A percentile compares a stretch with the other conserved stretches of the same genome.
phyloP scores from a whole-genome alignment of 2,797 vertebrate species.

The Xenops minutus region DNA sequence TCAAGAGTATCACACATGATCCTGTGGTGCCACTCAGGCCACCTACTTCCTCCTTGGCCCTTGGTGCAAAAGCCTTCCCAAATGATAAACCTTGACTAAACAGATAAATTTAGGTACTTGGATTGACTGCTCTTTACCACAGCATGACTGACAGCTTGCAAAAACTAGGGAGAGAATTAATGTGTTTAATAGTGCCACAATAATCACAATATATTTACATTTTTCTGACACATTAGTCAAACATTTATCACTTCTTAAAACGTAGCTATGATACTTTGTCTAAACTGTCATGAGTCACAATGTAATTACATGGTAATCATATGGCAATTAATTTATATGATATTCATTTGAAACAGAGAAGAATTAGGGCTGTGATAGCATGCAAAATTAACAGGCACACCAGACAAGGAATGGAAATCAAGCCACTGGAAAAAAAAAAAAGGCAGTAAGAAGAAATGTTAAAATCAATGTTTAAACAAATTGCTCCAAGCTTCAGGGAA shows the following conservation, averaged over 20 bases:
- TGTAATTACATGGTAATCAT: constrained; percentile 78
- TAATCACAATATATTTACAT: constrained; percentile 75
- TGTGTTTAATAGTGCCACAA: constrained; percentile 32
- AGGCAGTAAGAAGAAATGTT: constrained; percentile 23
- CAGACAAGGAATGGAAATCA: constrained; percentile 64
- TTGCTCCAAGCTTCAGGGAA: constrained; percentile 16
- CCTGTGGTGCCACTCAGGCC: background rate
- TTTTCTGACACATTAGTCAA: constrained; percentile 74
- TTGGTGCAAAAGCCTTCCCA: background rate
- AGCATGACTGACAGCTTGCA: constrained; percentile 35
- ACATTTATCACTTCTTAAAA: constrained; percentile 74
- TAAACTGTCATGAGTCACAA: constrained; percentile 73
- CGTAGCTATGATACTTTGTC: constrained; percentile 71
- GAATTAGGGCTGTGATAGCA: constrained; percentile 58
- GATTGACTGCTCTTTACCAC: background rate
- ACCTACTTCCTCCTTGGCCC: background rate
- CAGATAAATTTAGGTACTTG: background rate
- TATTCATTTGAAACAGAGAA: constrained; percentile 72
- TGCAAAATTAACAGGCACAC: constrained; percentile 39
- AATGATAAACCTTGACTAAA: background rate
- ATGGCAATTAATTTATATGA: constrained; percentile 77
- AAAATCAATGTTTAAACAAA: constrained; percentile 61
- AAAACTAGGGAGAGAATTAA: constrained; percentile 36
- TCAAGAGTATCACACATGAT: background rate
- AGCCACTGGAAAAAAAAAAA: background rate